Conservation (phyloP, 2,797 vertebrate genomes). For the Knipowitschia caucasica region DNA sequence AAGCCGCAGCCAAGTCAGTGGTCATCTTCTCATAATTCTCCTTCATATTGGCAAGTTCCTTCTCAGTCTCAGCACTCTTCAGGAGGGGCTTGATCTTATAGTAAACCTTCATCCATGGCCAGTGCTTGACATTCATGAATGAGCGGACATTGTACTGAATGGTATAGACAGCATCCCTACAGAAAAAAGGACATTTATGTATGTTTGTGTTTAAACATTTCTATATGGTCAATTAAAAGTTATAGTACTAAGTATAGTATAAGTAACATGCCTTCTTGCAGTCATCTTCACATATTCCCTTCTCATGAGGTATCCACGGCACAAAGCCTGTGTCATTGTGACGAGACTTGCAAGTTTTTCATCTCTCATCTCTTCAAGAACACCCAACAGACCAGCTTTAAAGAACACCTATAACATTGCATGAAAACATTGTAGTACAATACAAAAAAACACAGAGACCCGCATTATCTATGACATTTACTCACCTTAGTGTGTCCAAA, state of each 20-base stretch:
- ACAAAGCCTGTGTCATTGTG: too few species aligned
- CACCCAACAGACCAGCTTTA: constrained; percentile 41
- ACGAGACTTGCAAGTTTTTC: too few species aligned
- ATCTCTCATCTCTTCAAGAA: too few species aligned
- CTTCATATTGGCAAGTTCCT: constrained; percentile 86
- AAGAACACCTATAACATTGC: constrained; percentile 11
- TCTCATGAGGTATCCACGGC: constrained; percentile 68
- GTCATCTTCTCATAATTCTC: constrained; percentile 72
- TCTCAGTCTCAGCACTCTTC: constrained; percentile 84
- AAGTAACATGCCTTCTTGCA: constrained; percentile 66
- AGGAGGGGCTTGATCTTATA: constrained; percentile 89
- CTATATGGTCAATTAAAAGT: too few species aligned
- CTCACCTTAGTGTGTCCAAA: too few species aligned
- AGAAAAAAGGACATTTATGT: not conserved
- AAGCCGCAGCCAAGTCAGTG: constrained; percentile 76
- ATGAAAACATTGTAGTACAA: too few species aligned
- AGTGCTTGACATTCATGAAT: constrained; percentile 89
- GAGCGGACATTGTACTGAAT: too few species aligned
- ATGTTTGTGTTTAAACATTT: not conserved
- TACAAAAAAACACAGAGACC: too few species aligned
- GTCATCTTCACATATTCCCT: constrained; percentile 81
- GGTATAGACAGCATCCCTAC: constrained; percentile 83
- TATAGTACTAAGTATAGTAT: too few species aligned
- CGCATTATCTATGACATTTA: too few species aligned
- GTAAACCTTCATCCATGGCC: constrained; percentile 89